Percentiles rank a stretch among this genome's conserved stretches.
phyloP scores from a whole-genome alignment of 2,888 invertebrate species.

The Epinotia brunnichana region DNA sequence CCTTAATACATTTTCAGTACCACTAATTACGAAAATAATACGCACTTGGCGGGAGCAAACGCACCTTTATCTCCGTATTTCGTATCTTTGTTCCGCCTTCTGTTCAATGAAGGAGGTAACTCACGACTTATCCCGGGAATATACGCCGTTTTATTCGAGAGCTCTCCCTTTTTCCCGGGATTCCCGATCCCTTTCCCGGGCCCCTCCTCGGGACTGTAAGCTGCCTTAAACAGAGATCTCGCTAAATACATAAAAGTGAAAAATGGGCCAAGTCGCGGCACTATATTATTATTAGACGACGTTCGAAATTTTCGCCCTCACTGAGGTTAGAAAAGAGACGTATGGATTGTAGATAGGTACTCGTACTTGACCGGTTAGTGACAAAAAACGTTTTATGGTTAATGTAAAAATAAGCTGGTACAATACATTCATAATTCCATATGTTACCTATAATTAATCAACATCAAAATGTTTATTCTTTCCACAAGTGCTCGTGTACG shows the following conservation, averaged over 20 bases:
- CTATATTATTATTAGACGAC: neutral
- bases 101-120: conserved; percentile 15
- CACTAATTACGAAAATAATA: conserved; percentile 31
- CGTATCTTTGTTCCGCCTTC: conserved; percentile 26
- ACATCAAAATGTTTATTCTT: too few relatives aligned
- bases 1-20: conserved; percentile 17
- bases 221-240: conserved; percentile 57
- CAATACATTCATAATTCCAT: too few relatives aligned
- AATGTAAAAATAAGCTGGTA: too few relatives aligned
- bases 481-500: too few relatives aligned
- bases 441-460: too few relatives aligned
- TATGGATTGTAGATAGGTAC: too few relatives aligned
- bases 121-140: conserved; percentile 8
- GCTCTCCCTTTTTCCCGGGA: conserved; percentile 33
- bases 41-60: conserved; percentile 29
- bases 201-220: conserved; percentile 50
- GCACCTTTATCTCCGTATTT: conserved; percentile 35
- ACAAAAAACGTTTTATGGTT: too few relatives aligned
- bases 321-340: too few relatives aligned
- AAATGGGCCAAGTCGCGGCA: conserved; percentile 1
- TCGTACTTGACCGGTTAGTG: too few relatives aligned
- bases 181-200: conserved; percentile 45
- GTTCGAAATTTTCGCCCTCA: neutral
- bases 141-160: conserved; percentile 15
- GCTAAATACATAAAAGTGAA: conserved; percentile 35